Evolutionary conservation across 2,888 invertebrate genomes (phyloP), one percentile per base, ranked within the genome.

Genomic region (Latheticus oryzae): DNA sequence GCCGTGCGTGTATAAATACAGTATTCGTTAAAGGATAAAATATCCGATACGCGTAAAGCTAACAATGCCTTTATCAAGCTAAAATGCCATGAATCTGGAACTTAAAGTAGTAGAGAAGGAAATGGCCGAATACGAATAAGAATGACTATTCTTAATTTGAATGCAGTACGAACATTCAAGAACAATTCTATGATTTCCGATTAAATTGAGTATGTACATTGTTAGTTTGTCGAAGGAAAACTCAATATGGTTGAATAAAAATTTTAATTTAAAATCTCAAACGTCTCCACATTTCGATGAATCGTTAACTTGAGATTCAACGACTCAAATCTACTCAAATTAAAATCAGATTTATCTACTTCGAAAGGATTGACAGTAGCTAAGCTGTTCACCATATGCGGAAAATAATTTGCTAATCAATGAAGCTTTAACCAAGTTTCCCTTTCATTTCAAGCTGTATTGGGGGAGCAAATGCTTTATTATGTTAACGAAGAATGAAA

Each of bases 151-250:
- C 45, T 45, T 45, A 30, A 45, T 45, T 30, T 45, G 28, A 30
- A 45, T 45, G 45, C 45, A 30, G 32, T 32, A 45, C 30, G 45
- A 19, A 30, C 11, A 26, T 17, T 42, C 42, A 28, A 28, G 28
- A 42, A 17, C 42, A 45, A 45, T 45, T 45, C 45, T 30, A 45
- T 45, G 21, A 45, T 21, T 45, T 45, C 30, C 45, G 45, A 30
- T 45, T 17, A 45, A 45, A 45, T 45, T 45, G 8, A 30, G 16
- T 38, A 38, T 35, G 35, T 38, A 38, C 21, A 21, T 38, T 38
- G 38, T 23, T 21, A 23, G n/a, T 12, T 12, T 15, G 17, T 12
- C 30, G 28, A 17, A 5, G 8, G 28, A 24, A 16, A 43, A 16
- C 17, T 24, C 1, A 7, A 21, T 9, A 30, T 16, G 19, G 11